Percentiles rank a stretch among this genome's conserved stretches.
Conservation (phyloP, 2,113 vertebrate species). For the Nymphicus hollandicus region DNA sequence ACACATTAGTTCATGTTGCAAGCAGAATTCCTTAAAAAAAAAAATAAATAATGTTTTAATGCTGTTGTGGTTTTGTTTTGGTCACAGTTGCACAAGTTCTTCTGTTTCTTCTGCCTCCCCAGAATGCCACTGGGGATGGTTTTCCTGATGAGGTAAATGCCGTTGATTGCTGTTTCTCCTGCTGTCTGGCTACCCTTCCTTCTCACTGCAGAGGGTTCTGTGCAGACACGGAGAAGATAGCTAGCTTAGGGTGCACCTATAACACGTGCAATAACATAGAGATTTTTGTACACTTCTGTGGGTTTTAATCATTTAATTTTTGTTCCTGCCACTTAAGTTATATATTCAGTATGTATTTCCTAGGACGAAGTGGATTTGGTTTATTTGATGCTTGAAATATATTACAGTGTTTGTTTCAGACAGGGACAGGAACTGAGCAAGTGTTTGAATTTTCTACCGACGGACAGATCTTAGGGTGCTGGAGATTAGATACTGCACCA, state of each 20-base stretch:
- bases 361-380: neutral
- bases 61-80: neutral
- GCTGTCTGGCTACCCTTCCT: neutral
- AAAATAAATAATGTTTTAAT: too few species aligned
- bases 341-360: neutral
- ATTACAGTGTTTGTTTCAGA: neutral
- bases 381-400: neutral
- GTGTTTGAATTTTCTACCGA: neutral
- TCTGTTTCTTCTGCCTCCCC: neutral
- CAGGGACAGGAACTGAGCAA: neutral
- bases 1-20: too few species aligned
- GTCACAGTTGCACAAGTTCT: neutral
- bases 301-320: neutral
- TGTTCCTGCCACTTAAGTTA: neutral
- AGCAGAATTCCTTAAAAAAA: neutral
- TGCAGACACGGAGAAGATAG: neutral
- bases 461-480: neutral
- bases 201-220: neutral
- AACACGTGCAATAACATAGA: fast-evolving
- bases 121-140: neutral
- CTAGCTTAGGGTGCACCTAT: neutral
- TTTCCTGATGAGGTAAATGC: neutral
- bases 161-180: neutral
- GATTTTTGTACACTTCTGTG: neutral
- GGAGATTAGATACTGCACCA: neutral